phyloP scores from a whole-genome alignment of 2,113 vertebrate genomes.

The Neotragus pygmaeus region DNA sequence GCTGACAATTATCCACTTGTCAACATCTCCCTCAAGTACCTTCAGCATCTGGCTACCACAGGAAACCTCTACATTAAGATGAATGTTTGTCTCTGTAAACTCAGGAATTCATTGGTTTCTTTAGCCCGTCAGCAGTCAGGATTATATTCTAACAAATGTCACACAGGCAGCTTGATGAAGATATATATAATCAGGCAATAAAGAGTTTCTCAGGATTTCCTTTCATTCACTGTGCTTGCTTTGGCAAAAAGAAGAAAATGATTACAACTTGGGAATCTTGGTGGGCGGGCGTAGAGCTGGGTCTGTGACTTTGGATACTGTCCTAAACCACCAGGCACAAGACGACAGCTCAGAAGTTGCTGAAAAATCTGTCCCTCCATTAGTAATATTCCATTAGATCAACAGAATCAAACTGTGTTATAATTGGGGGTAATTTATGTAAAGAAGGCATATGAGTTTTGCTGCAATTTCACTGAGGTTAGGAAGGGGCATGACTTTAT shows the following conservation, averaged over 20 bases:
- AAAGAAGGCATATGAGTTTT: neutral
- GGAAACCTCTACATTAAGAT: slow-evolving; percentile 74
- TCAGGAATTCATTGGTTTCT: slow-evolving; percentile 69
- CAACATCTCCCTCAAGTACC: slow-evolving; percentile 86
- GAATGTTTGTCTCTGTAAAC: slow-evolving; percentile 74
- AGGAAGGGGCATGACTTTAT: neutral
- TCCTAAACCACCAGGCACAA: neutral
- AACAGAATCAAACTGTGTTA: neutral
- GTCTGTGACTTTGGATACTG: neutral
- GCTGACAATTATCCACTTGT: slow-evolving; percentile 86
- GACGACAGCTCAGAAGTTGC: neutral
- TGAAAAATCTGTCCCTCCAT: neutral
- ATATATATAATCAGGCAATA: neutral
- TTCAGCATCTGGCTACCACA: slow-evolving; percentile 80
- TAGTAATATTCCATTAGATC: neutral
- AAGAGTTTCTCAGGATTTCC: neutral
- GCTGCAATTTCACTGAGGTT: neutral
- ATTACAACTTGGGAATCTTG: neutral
- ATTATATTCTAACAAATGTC: neutral
- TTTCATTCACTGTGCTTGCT: neutral
- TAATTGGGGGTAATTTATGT: neutral
- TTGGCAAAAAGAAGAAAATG: neutral
- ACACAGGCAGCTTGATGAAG: neutral
- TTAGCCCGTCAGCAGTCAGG: slow-evolving; percentile 27
- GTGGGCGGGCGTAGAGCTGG: rapidly evolving